These are phyloP conservation scores for Gorsachius goisagi DNA, from an alignment of 2,113 vertebrate species.

Conservation along the genomic window DNA sequence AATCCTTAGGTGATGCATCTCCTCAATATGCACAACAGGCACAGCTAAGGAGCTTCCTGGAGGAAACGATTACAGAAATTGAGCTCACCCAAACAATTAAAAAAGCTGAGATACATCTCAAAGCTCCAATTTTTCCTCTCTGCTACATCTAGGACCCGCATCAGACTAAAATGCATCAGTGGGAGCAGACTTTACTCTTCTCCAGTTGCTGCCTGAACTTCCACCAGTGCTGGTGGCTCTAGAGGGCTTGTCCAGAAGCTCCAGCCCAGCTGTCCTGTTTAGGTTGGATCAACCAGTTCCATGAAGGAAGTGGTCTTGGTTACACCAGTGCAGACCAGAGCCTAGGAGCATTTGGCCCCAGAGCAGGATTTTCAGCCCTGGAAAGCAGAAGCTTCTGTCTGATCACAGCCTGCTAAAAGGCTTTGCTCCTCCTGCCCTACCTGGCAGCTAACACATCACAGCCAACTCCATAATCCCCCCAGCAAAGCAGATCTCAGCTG, in stretches of 20 bases:
- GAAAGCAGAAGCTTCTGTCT: not conserved
- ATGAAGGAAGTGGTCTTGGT: not conserved
- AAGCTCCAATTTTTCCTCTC: not conserved
- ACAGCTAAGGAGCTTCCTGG: not conserved
- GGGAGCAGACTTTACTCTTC: not conserved
- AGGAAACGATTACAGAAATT: not conserved
- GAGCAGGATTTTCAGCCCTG: not conserved
- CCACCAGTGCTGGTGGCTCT: not conserved
- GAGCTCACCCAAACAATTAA: not conserved
- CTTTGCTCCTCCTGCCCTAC: not conserved
- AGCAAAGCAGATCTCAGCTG: constrained; percentile 13
- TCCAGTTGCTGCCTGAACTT: not conserved
- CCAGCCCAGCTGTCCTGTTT: not conserved
- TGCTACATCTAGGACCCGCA: not conserved
- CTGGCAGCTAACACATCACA: not conserved
- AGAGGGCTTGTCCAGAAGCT: not conserved
- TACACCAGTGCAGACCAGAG: not conserved
- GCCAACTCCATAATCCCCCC: not conserved
- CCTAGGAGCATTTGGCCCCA: not conserved
- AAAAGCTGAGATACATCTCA: not conserved
- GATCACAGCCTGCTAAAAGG: not conserved
- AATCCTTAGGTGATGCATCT: not conserved
- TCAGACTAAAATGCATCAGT: not conserved
- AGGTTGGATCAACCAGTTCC: not conserved
- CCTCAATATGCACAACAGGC: not conserved